Conservation (phyloP, 2,888 invertebrate species). For the Temnothorax rugatulus region DNA sequence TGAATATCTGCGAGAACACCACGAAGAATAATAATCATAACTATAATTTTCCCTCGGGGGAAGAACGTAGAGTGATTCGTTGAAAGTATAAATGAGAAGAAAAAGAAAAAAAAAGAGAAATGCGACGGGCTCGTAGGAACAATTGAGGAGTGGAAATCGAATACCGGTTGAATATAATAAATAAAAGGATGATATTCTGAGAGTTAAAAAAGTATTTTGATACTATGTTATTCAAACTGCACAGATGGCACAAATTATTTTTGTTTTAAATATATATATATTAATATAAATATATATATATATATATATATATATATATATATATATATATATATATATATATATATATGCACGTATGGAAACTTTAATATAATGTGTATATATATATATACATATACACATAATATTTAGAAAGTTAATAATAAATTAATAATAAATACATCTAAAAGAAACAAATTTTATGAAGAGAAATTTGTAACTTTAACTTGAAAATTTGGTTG, state of each 20-base stretch:
- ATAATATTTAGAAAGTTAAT: neutral
- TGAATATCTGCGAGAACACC: conserved; percentile 64
- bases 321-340: neutral
- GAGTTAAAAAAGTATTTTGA: conserved; percentile 6
- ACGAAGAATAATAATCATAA: conserved; percentile 65
- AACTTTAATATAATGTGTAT: too few species aligned
- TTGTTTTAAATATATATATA: neutral
- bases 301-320: neutral
- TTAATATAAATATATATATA: neutral
- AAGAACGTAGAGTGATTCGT: conserved; percentile 44
- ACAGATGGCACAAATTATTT: neutral
- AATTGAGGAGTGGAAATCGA: conserved; percentile 30
- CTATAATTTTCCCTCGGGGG: conserved; percentile 49
- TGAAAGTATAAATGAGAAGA: conserved; percentile 25
- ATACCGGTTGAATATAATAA: neutral
- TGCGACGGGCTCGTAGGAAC: conserved; percentile 31
- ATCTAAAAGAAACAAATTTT: neutral
- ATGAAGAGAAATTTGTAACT: neutral
- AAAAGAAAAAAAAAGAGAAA: conserved; percentile 14
- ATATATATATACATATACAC: neutral
- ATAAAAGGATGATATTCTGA: neutral
- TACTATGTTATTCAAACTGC: neutral
- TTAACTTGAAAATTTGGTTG: neutral
- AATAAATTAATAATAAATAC: conserved; percentile 14
- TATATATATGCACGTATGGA: too few species aligned